Conservation (phyloP, 2,888 invertebrate genomes). For the Lasioglossum zephyrum region DNA sequence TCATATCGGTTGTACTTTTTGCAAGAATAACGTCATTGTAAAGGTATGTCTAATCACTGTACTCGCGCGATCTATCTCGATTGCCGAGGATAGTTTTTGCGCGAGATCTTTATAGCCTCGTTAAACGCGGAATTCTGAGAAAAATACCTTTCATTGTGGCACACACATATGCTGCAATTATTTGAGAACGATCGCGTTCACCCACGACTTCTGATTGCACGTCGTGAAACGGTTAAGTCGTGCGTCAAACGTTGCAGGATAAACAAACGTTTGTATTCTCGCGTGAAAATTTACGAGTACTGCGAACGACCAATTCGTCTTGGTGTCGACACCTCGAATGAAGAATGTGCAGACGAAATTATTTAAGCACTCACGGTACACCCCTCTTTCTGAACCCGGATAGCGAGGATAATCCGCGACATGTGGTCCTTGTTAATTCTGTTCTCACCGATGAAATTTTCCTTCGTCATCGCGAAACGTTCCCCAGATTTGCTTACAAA, state of each 20-base stretch:
- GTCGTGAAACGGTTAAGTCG: constrained; percentile 1
- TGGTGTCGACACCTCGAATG: constrained; percentile 35
- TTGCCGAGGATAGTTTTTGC: background rate
- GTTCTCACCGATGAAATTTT: background rate
- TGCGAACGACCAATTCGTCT: constrained; percentile 48
- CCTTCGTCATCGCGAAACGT: background rate
- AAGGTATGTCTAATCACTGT: background rate
- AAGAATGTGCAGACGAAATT: constrained; percentile 44
- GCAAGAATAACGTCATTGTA: background rate
- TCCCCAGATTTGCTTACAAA: constrained; percentile 3
- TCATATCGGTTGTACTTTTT: background rate
- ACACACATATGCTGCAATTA: constrained; percentile 17
- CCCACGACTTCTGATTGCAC: constrained; percentile 20
- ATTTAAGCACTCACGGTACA: constrained; percentile 27
- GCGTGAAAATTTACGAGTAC: constrained; percentile 54
- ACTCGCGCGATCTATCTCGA: background rate
- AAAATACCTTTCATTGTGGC: background rate
- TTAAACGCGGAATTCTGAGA: background rate
- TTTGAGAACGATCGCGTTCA: constrained; percentile 20
- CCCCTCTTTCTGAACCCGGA: background rate
- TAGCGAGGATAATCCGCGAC: constrained; percentile 5
- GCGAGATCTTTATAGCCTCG: background rate
- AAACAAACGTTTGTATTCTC: constrained; percentile 65
- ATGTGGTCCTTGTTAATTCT: constrained; percentile 28
- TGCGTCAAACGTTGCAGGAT: constrained; percentile 40